Base-by-base conservation (phyloP, 2,797 vertebrate genomes). In the Acrossocheilus fasciatus region DNA sequence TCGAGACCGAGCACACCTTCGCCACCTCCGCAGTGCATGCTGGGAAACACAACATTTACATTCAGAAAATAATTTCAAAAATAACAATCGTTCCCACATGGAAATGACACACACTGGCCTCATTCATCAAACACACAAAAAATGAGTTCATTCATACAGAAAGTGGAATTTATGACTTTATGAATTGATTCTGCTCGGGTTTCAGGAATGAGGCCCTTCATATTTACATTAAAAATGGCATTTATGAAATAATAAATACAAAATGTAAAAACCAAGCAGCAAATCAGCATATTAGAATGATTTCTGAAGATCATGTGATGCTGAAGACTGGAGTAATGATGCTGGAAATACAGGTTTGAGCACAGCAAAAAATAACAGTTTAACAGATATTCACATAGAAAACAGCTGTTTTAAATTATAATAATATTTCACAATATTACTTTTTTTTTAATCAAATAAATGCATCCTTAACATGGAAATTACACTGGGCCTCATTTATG, bases 21-120 rank as follows among this genome's bases (percentile, higher is more conserved):
- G 96, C 97, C 1, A 97, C 97, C 93, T 99, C 97, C 76, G 95
- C 95, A 70, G 96, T 97, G 92, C 98, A 99, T 3, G 92, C 98
- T 99, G 91, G 88, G 86, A 15, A 75, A 89, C 52, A 89, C 23
- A 83, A 85, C 6, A 2, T 7, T 43, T 79, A 84, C 72, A 2
- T 2, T 15, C 11, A 70, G 2, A 45, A 1, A 66, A 14, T 26
- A 64, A 36, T 36, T 1, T 30, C 30, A 30, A 2, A 30, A 30
- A 30, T 30, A 30, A 66, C 15, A 14, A 36, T 18, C 64, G 4
- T 26, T 62, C 1, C 3, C 3, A 57, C 20, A 54, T 52, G 15
- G 15, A 52, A 52, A 18, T 52, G 17, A 54, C 20, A n/a, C 20
- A n/a, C 23, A 62, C 10, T 5, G 59, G n/a, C 59, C 11, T 62